Evolutionary conservation across 2,888 invertebrate species (phyloP).

Genomic region (Brenthis ino): DNA sequence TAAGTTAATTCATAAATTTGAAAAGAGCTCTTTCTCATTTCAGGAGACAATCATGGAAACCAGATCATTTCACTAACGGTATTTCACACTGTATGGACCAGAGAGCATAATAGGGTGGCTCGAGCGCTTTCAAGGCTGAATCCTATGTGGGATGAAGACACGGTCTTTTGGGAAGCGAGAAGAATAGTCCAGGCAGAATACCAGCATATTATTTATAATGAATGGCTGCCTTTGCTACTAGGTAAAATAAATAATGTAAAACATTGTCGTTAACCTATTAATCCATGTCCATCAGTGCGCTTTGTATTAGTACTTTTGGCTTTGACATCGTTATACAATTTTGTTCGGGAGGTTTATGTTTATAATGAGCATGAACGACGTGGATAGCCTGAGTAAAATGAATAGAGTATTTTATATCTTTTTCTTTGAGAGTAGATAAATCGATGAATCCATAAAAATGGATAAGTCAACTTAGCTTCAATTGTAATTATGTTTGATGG

Average conservation of each 20-base stretch:
- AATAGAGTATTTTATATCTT: too few species aligned
- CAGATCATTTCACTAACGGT: constrained; percentile 89
- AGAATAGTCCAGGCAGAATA: constrained; percentile 88
- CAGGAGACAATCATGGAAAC: constrained; percentile 90
- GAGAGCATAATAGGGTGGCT: constrained; percentile 92
- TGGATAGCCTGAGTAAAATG: too few species aligned
- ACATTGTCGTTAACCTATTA: too few species aligned
- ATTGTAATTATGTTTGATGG: too few species aligned
- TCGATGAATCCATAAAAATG: too few species aligned
- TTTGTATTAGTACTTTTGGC: too few species aligned
- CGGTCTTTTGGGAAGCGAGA: constrained; percentile 87
- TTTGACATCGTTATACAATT: too few species aligned
- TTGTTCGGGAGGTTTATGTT: too few species aligned
- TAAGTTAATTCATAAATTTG: neutral
- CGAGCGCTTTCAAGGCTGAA: constrained; percentile 84
- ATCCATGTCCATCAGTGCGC: too few species aligned
- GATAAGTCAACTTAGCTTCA: too few species aligned
- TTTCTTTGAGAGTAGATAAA: too few species aligned
- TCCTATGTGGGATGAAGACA: constrained; percentile 88
- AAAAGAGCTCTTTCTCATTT: constrained; percentile 29
- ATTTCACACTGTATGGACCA: constrained; percentile 87
- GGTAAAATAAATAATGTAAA: constrained; percentile 66
- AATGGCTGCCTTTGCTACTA: constrained; percentile 89
- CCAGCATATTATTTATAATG: constrained; percentile 91
- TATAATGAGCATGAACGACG: too few species aligned